A percentile compares a stretch with the other conserved stretches of the same genome.
Conservation (phyloP, 2,113 vertebrate genomes). For the Ardeotis arabs region DNA sequence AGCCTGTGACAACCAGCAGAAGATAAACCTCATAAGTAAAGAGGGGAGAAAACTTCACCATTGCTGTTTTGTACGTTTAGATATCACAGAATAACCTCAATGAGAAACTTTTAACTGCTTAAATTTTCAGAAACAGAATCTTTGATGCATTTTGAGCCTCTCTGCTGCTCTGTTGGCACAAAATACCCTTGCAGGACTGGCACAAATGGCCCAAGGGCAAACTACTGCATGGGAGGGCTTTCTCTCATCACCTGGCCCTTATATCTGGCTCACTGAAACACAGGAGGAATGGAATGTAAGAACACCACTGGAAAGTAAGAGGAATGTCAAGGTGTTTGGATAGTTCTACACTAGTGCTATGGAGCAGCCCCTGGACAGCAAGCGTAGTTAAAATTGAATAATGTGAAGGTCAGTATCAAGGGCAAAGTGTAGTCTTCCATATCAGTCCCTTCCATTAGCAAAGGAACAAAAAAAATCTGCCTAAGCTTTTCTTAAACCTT, state of each 20-base stretch:
- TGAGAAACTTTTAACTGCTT: not conserved
- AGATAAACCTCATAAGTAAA: not conserved
- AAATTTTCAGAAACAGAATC: not conserved
- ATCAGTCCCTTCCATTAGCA: not conserved
- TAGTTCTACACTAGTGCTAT: not conserved
- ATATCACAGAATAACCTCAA: not conserved
- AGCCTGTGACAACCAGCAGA: not conserved
- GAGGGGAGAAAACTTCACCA: not conserved
- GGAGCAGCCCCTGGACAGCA: not conserved
- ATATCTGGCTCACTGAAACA: not conserved
- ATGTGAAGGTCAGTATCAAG: not conserved
- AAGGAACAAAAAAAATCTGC: not conserved
- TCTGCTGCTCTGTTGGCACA: not conserved
- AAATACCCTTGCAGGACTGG: not conserved
- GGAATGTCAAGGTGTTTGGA: not conserved
- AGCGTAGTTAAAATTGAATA: not conserved
- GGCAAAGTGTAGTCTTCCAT: not conserved
- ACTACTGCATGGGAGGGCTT: not conserved
- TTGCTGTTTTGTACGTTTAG: not conserved
- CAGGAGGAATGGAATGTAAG: not conserved
- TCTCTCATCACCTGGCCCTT: not conserved
- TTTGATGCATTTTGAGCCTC: not conserved
- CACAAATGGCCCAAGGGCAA: not conserved
- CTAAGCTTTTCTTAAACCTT: not conserved
- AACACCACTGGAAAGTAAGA: not conserved